phyloP scores from a whole-genome alignment of 2,113 vertebrate genomes.

The Callipepla californica region DNA sequence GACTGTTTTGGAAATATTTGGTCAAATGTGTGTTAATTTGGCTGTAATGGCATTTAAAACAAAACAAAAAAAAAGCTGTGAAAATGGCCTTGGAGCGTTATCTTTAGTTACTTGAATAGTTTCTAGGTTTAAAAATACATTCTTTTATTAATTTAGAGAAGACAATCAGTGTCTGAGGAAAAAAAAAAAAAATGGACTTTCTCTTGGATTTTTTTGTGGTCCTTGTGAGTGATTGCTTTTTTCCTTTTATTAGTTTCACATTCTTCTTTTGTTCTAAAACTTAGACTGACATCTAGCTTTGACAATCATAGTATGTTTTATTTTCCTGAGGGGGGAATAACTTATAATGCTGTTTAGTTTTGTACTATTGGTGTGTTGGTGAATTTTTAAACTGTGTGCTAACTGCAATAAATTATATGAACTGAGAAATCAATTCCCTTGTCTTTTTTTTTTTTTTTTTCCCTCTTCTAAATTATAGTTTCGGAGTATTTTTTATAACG shows the following conservation, averaged over 20 bases:
- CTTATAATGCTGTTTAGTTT: slow-evolving; percentile 99
- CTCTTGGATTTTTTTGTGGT: slow-evolving; percentile 85
- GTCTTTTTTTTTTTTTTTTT: slow-evolving; percentile 77
- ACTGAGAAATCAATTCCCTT: slow-evolving; percentile 81
- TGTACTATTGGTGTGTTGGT: slow-evolving; percentile 99
- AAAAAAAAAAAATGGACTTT: slow-evolving; percentile 84
- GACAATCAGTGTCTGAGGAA: slow-evolving; percentile 95
- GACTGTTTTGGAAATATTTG: slow-evolving; percentile 88
- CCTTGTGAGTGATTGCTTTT: slow-evolving; percentile 92
- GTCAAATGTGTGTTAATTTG: slow-evolving; percentile 86
- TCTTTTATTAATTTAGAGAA: slow-evolving; percentile 87
- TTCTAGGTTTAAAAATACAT: slow-evolving; percentile 85
- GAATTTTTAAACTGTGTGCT: slow-evolving; percentile 99
- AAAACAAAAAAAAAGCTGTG: slow-evolving; percentile 89
- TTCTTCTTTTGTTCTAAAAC: slow-evolving; percentile 91
- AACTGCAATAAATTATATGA: slow-evolving; percentile 99
- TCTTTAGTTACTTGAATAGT: slow-evolving; percentile 99
- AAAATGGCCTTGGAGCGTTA: slow-evolving; percentile 92
- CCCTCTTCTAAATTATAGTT: slow-evolving; percentile 72
- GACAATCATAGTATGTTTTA: slow-evolving; percentile 99
- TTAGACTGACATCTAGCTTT: slow-evolving; percentile 99
- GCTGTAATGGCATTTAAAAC: slow-evolving; percentile 87
- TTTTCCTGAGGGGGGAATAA: slow-evolving; percentile 98
- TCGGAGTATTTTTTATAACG: slow-evolving; percentile 44
- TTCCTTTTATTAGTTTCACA: slow-evolving; percentile 87